Base-by-base conservation (phyloP, 2,113 vertebrate species). In the Oryzias celebensis region DNA sequence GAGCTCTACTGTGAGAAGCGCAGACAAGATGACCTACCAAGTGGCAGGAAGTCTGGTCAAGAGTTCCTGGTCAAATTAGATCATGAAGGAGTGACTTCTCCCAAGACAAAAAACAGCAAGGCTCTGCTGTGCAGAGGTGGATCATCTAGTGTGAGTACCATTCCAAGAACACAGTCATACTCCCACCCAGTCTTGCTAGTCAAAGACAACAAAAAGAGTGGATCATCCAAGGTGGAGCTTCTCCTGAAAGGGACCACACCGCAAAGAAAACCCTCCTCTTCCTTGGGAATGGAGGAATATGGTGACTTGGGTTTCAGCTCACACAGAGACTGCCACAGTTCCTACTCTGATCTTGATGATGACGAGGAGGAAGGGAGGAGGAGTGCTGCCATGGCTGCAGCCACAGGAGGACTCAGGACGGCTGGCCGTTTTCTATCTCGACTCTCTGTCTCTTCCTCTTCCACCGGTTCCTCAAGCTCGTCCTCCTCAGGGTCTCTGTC, bases 41-140 rank as follows among this genome's bases (percentile, higher is more conserved):
- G 89, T n/a, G 85, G 92, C 54, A 92, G 91, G 45, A 94, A 93
- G 87, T 79, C 85, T 0, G 91, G 93, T 26, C 86, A 86, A 0
- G 96, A 98, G 80, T 96, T 94, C 76, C 84, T 96, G 67, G 93
- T 99, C 57, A 98, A 99, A 86, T 91, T 99, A 82, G 97, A 98
- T 86, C 97, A 98, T 2, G 96, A 98, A 80, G 96, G 97, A 1
- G 96, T 98, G 66, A 99, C 93, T 0, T 97, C 96, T 6, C 96
- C 96, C 49, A 99, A 99, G 85, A 98, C 94, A 65, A 99, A 98
- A 86, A 95, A 91, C 80, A 94, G 95, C 81, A 97, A 97, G 62
- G 94, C 96, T 0, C 87, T 98, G 73, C 87, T 97, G 26, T 48
- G 93, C 81, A 59, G 86, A 63, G 80, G 85, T 16, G 86, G 75